Evolutionary conservation across 2,113 vertebrate species (phyloP).

Genomic region (Tupaia tana): DNA sequence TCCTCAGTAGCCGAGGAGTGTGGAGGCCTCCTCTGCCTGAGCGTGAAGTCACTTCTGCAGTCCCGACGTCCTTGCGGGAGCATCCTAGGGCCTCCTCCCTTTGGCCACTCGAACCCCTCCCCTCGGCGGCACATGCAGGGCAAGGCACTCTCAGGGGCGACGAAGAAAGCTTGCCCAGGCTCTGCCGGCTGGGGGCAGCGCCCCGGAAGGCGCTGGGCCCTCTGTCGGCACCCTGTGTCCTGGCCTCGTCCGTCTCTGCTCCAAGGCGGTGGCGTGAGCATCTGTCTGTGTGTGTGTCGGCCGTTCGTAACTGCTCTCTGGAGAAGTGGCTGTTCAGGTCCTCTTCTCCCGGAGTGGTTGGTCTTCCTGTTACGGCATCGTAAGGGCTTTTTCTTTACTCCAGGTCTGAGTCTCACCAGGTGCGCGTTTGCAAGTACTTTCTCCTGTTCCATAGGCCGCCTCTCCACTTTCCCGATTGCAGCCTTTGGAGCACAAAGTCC

Average conservation of each 20-base stretch:
- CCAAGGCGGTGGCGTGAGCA: fast-evolving
- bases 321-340: not conserved
- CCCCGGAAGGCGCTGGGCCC: fast-evolving
- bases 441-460: not conserved
- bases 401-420: not conserved
- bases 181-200: not conserved
- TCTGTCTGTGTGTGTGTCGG: not conserved
- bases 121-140: no score
- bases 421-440: not conserved
- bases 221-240: not conserved
- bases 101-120: no score
- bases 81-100: no score
- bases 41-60: no score
- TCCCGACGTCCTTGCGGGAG: no score
- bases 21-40: no score
- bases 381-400: not conserved
- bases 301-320: not conserved
- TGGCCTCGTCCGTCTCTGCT: not conserved
- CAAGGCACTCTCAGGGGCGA: no score
- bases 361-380: not conserved
- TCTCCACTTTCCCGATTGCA: not conserved
- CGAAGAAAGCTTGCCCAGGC: not conserved
- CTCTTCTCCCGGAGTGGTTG: not conserved
- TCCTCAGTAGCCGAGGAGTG: no score
- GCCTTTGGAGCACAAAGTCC: not conserved